These are phyloP conservation scores for Istiophorus platypterus DNA, from an alignment of 2,113 vertebrate genomes.

Conservation along the genomic window DNA sequence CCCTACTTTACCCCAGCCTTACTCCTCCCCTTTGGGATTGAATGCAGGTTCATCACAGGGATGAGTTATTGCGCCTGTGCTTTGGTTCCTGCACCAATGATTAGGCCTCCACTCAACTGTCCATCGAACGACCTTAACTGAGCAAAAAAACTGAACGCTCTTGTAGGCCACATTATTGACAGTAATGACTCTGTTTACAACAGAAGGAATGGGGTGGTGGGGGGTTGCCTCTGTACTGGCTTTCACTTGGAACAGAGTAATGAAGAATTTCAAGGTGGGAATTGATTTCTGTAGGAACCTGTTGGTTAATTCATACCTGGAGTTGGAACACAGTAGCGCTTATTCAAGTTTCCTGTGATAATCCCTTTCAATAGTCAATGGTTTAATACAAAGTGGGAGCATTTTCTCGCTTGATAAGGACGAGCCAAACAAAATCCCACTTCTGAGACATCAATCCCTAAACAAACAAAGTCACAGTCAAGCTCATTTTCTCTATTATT, in stretches of 20 bases:
- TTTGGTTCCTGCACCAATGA: slow-evolving; percentile 21
- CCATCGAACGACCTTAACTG: slow-evolving; percentile 27
- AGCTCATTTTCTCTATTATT: not conserved
- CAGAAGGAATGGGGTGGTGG: no score
- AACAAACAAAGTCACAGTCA: not conserved
- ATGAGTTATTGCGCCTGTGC: slow-evolving; percentile 23
- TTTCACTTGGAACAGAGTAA: not conserved
- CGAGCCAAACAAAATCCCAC: not conserved
- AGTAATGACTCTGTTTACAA: slow-evolving; percentile 13
- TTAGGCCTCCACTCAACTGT: slow-evolving; percentile 41
- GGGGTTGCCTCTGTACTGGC: not conserved
- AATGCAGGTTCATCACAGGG: slow-evolving; percentile 31
- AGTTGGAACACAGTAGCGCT: slow-evolving; percentile 6
- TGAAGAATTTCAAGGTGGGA: slow-evolving; percentile 9
- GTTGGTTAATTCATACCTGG: slow-evolving; percentile 10
- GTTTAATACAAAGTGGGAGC: not conserved
- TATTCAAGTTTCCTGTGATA: not conserved
- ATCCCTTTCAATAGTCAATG: not conserved
- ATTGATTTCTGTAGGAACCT: slow-evolving; percentile 37
- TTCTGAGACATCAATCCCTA: not conserved
- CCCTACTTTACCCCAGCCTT: not conserved
- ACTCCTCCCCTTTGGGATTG: not conserved
- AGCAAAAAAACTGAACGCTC: slow-evolving; percentile 17
- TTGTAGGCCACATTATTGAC: slow-evolving; percentile 25
- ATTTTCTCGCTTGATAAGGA: not conserved